Percentiles rank a stretch among this genome's conserved stretches.
phyloP scores from a whole-genome alignment of 2,888 invertebrate species.

The Hyposoter dolosus region DNA sequence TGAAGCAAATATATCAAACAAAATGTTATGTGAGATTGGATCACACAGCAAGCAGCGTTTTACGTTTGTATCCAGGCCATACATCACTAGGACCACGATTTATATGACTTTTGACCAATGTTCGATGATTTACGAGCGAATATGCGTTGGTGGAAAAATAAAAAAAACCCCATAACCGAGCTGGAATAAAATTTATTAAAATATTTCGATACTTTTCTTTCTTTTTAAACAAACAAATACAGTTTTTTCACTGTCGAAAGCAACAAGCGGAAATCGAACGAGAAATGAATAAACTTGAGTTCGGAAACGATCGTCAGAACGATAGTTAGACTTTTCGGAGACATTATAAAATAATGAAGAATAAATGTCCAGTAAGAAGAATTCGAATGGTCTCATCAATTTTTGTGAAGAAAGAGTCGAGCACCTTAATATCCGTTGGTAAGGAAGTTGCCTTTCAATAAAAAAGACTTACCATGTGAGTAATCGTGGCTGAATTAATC shows the following conservation, averaged over 20 bases:
- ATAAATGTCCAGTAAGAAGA: neutral
- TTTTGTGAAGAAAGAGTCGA: neutral
- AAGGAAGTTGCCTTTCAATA: neutral
- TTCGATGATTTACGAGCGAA: constrained; percentile 26
- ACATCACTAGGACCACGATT: constrained; percentile 28
- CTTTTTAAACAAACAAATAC: neutral
- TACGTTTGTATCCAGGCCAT: constrained; percentile 13
- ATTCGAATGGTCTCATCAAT: neutral
- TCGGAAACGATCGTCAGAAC: neutral
- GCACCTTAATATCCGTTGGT: constrained; percentile 7
- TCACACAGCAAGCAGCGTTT: constrained; percentile 10
- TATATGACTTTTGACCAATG: constrained; percentile 43
- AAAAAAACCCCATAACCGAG: neutral
- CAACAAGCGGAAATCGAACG: neutral
- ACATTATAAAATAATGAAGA: neutral
- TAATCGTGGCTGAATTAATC: neutral
- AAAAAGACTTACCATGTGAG: constrained; percentile 9
- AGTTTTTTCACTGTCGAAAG: neutral
- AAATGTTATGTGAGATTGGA: constrained; percentile 36
- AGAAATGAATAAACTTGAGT: neutral
- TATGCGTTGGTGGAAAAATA: neutral
- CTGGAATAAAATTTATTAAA: neutral
- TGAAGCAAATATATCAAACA: neutral
- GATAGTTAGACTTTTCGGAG: neutral
- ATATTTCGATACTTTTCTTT: constrained; percentile 2